Evolutionary conservation across 2,888 invertebrate species (phyloP).

Genomic region (Dascillus cervinus): DNA sequence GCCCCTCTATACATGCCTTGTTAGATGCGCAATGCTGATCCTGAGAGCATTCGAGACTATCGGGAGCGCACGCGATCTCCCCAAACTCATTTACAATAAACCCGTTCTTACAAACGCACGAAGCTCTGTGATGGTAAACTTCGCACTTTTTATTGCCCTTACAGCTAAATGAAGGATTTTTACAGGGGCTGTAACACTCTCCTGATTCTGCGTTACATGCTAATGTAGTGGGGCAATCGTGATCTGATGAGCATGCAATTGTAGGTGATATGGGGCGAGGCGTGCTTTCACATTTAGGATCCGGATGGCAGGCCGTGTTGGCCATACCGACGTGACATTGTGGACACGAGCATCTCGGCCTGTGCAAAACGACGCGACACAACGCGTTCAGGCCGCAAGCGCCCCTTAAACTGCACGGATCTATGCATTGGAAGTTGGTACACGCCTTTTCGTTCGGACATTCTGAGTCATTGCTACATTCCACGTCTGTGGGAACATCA

Average conservation of each 20-base stretch:
- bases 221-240: conserved; percentile 66
- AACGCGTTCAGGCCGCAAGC: conserved; percentile 85
- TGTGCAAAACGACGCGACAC: conserved; percentile 77
- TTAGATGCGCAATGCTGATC: conserved; percentile 81
- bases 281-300: conserved; percentile 65
- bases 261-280: conserved; percentile 50
- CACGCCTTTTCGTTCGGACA: conserved; percentile 89
- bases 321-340: conserved; percentile 83
- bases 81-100: conserved; percentile 83
- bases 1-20: conserved; percentile 73
- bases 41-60: conserved; percentile 65
- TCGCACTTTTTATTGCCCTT: conserved; percentile 80
- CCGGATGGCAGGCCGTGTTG: conserved; percentile 67
- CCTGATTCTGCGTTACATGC: conserved; percentile 64
- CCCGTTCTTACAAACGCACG: conserved; percentile 83
- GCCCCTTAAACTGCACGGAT: conserved; percentile 82
- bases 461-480: conserved; percentile 86
- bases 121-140: conserved; percentile 75
- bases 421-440: conserved; percentile 82
- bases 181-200: conserved; percentile 76
- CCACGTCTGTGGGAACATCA: conserved; percentile 42
- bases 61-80: conserved; percentile 79
- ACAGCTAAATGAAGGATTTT: conserved; percentile 60
- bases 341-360: conserved; percentile 81
- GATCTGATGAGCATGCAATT: conserved; percentile 55